Evolutionary conservation across 2,797 vertebrate species (phyloP), one percentile per base, ranked within the genome.

Genomic region (Crenichthys baileyi): DNA sequence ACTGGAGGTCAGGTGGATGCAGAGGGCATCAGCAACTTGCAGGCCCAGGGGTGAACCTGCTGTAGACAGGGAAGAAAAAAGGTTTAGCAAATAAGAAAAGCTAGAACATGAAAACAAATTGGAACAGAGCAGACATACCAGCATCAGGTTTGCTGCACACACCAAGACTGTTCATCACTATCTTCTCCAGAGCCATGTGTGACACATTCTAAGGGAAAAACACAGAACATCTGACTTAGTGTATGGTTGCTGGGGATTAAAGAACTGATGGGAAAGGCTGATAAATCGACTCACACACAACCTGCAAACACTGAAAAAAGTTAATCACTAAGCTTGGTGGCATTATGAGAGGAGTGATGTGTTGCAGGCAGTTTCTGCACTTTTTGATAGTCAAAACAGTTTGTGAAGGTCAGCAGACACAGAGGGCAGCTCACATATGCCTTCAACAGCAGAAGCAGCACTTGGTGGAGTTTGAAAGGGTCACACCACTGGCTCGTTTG

Each of bases 101-200:
- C 15, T 11, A 6, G 79, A 76, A 71, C 15, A 60, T 9, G 9
- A 80, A 46, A 12, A 16, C 9, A n/a, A 41, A 1, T 0, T 31
- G 55, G 24, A 22, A 11, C 1, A 18, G 24, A 72, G 4, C 22
- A 70, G n/a, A 70, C 83, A n/a, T 82, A 95, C 95, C 93, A 22
- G 90, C 90, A 77, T 79, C 88, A 65, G 71, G 83, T 68, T 79
- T 85, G 48, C 88, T 83, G 83, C 91, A 93, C 16, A 90, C 73
- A 13, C 95, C 92, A 67, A 95, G 77, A 13, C 93, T 90, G 51
- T 95, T 93, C 86, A 92, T 86, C 68, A 96, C 88, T 5, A 94
- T 91, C 85, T 93, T 95, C 55, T 90, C 91, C 82, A 95, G 84
- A 0, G 80, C 82, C 50, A 89, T 78, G n/a, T 79, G 81, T n/a